Evolutionary conservation across 2,888 invertebrate species (phyloP).

Genomic region (Orthosia gothica): DNA sequence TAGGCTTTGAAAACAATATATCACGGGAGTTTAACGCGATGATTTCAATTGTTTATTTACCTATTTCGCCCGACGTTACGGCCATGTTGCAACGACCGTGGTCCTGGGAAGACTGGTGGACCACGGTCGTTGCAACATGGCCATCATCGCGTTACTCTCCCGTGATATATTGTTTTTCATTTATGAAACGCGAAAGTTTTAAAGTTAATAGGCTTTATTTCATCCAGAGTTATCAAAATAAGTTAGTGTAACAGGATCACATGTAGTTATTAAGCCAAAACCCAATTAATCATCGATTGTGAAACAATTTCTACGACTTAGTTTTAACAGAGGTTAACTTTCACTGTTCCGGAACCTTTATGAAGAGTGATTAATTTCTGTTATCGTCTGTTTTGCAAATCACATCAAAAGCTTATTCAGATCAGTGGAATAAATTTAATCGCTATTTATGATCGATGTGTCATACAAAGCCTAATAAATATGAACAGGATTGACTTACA

Average conservation of each 20-base stretch:
- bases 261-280: too few relatives aligned
- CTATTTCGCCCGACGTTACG: too few relatives aligned
- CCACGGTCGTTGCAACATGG: too few relatives aligned
- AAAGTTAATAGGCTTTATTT: too few relatives aligned
- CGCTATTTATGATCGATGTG: conserved; percentile 4
- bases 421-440: conserved; percentile 12
- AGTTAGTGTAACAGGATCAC: neutral
- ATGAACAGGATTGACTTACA: neutral
- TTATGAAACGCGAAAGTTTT: too few relatives aligned
- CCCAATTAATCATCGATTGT: neutral
- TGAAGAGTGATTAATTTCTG: neutral
- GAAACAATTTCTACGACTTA: neutral
- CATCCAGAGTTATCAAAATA: neutral
- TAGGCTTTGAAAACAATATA: too few relatives aligned
- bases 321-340: neutral
- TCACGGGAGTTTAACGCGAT: too few relatives aligned
- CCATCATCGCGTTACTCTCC: too few relatives aligned
- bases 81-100: too few relatives aligned
- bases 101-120: too few relatives aligned
- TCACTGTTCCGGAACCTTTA: neutral
- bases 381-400: conserved; percentile 17
- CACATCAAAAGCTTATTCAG: neutral
- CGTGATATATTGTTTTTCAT: too few relatives aligned
- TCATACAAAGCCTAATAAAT: neutral
- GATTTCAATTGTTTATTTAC: too few relatives aligned